Conservation (phyloP, 2,113 vertebrate genomes). For the Amazona guildingii region DNA sequence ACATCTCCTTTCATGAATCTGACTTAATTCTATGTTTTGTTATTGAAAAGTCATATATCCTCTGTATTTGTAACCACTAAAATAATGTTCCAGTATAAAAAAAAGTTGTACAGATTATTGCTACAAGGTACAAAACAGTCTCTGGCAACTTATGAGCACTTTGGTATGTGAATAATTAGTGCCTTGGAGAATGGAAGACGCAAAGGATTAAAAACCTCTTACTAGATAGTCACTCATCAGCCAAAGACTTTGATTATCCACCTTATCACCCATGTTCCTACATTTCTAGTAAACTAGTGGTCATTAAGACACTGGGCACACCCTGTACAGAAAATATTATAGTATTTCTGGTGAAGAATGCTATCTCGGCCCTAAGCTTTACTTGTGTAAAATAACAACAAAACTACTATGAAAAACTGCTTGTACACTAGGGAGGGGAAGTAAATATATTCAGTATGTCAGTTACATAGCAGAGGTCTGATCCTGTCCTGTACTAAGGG, state of each 20-base stretch:
- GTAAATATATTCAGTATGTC: background rate
- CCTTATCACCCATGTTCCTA: background rate
- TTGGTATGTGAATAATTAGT: background rate
- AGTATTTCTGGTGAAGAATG: background rate
- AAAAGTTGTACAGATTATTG: background rate
- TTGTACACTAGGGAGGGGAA: background rate
- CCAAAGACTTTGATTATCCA: background rate
- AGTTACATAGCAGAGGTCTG: background rate
- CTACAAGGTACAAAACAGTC: background rate
- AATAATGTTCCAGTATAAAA: background rate
- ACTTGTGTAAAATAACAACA: background rate
- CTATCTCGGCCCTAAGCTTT: background rate
- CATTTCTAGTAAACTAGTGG: background rate
- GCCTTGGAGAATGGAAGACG: background rate
- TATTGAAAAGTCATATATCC: background rate
- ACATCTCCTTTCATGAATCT: background rate
- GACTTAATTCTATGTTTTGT: background rate
- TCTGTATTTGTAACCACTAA: background rate
- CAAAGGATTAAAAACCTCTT: background rate
- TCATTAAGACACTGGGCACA: background rate
- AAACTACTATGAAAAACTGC: background rate
- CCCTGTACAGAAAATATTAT: background rate
- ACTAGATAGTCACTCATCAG: background rate
- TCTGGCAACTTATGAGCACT: background rate
- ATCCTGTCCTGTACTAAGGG: background rate